Base-by-base conservation (phyloP, 2,797 vertebrate species). In the Labeo calbasu region DNA sequence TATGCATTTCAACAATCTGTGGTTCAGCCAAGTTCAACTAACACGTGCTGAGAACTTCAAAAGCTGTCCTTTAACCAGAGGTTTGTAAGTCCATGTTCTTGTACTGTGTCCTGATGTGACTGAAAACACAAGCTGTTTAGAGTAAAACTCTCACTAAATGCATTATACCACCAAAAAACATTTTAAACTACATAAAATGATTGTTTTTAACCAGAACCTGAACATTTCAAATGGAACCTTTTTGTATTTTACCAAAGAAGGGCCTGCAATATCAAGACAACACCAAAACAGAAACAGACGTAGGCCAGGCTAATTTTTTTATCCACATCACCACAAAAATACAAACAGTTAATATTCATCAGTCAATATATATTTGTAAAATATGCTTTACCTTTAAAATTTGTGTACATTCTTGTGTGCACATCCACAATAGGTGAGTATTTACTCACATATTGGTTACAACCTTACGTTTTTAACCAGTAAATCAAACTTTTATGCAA, bases 21-120 rank as follows among this genome's bases (percentile, higher is more conserved):
- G 21, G 25, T 68, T 53, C 23, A 78, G 46, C 12, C 63, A 72
- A 71, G 46, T 50, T 72, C 23, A 28, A 19, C 51, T 57, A 15
- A 19, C 59, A 78, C 6, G 6, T 32, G 43, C 10, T 2, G 23
- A 36, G 46, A 65, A 25, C 59, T 21, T 19, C 43, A 23, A 28
- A 66, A n/a, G 17, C 77, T 66, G 61, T 11, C 5, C 15, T 19
- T 63, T 12, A 25, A 21, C 15, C 59, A 78, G 57, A 32, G 17
- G 61, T 51, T 15, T 66, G 46, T 9, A 66, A 43, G 50, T 70
- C 32, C 79, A 70, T 80, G 77, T 76, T n/a, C 73, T 40, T 0
- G 0, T 4, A 57, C 28, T 23, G 6, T 28, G 70, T 48, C 76
- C 76, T 63, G 10, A 5, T 8, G 43, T 32, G 68, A 71, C 79